A percentile compares a stretch with the other conserved stretches of the same genome.
phyloP scores from a whole-genome alignment of 35 echinoderm and acorn worm species.

The Nesometra sesokonis region DNA sequence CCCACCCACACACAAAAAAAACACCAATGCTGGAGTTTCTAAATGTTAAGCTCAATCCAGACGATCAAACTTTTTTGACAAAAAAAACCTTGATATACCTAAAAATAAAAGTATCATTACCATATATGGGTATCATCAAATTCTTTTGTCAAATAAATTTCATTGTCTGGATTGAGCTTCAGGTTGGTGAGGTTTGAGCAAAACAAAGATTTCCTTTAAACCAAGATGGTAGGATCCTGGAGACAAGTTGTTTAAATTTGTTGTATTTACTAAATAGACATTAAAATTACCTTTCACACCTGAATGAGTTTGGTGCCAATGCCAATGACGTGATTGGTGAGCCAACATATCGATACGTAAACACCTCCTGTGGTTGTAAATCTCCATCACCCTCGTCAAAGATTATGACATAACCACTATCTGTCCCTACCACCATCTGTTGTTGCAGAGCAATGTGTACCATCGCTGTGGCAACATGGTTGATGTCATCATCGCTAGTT shows the following conservation, averaged over 20 bases:
- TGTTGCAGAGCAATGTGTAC: constrained; percentile 41
- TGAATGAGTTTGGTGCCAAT: constrained; percentile 9
- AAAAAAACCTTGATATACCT: too few species aligned
- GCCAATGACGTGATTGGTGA: constrained; percentile 48
- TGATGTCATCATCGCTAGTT: constrained; percentile 47
- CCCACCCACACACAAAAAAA: too few species aligned
- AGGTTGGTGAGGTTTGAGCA: background rate
- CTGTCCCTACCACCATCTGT: constrained; percentile 55
- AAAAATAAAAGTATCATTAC: too few species aligned
- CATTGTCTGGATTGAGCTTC: background rate
- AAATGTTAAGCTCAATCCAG: too few species aligned
- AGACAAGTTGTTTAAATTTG: too few species aligned
- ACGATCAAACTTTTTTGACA: too few species aligned
- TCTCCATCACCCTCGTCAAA: constrained; percentile 42
- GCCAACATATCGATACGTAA: constrained; percentile 43
- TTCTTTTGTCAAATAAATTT: too few species aligned
- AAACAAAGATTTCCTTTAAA: background rate
- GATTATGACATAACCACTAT: constrained; percentile 42
- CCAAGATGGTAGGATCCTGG: too few species aligned
- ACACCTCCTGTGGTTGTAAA: constrained; percentile 20
- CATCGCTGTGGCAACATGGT: constrained; percentile 34
- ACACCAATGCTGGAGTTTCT: too few species aligned
- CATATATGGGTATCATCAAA: too few species aligned
- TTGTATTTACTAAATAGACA: too few species aligned
- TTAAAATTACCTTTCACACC: constrained; percentile 11